Base-by-base conservation (phyloP, 2,888 invertebrate genomes). In the Morinoia aosen region DNA sequence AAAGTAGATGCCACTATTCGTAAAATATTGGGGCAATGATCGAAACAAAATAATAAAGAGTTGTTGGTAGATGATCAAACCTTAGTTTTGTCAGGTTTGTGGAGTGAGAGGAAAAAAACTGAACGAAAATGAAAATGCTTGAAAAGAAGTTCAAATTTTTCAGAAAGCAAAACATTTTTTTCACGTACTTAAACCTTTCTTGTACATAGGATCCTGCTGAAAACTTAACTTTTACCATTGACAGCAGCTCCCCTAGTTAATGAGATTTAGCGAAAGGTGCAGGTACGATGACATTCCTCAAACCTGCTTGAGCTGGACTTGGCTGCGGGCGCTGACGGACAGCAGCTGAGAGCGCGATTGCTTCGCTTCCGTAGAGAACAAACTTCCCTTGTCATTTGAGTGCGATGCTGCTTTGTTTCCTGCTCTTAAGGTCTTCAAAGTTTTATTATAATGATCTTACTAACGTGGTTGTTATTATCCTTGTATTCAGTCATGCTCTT, bases 371-470 rank as follows among this genome's bases (percentile, higher is more conserved):
- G 76, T 76, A 76, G 76, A 25, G 76, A 76, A 8, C 25, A 76
- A 76, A 76, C 25, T 33, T 76, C 76, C 33, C 76, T 19, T 76
- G 76, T 33, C 19, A 33, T 48, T 16, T 76, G 33, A 76, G 25
- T 33, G 76, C 76, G 76, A 1, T 33, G 76, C 76, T 76, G 16
- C 76, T 33, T 76, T 25, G 76, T 76, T 76, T 76, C 25, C 76
- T 25, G 76, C 76, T 76, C 76, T 76, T 76, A 12, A 76, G 33
- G 33, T 76, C 76, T 76, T 76, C 33, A 33, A 76, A 76, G 76
- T 76, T 76, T 76, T 76, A 76, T 76, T 76, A 76, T 76, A 76
- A 76, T 76, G 76, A 76, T 76, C 76, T 76, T 76, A 33, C 25
- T 25, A 76, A 76, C 8, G 0, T 76, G 16, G 25, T 76, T 76